Evolutionary conservation across 2,797 vertebrate species (phyloP), one percentile per base, ranked within the genome.

Genomic region (Pseudochirops cupreus): DNA sequence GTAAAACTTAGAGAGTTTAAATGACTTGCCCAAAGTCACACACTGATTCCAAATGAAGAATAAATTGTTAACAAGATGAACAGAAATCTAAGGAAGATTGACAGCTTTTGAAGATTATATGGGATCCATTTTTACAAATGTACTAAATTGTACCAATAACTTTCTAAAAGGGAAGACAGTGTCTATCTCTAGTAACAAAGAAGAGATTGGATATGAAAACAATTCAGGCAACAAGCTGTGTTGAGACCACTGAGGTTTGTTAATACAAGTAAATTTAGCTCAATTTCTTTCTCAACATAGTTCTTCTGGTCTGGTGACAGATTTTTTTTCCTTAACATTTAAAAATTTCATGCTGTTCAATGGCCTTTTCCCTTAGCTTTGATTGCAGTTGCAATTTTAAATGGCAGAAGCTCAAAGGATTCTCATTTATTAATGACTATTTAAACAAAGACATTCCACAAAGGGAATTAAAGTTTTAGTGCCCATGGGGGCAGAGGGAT

Each of bases 321-420:
- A 33, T 95, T 95, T 50, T 46, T 31, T 26, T 16, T 7, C 39
- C 39, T 94, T 94, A 90, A 58, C 56, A 93, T 57, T 93, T 74
- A 94, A 94, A 96, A 92, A 12, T 97, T 96, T 95, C 59, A 94
- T 97, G 28, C 96, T 96, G 58, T 50, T 96, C 97, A 92, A 96
- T 93, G 93, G 92, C 87, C n/a, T 89, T 96, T 95, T 95, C 94
- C 90, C 95, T 97, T 97, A 62, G 91, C 95, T 96, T 97, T 97
- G 58, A 91, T 90, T 94, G 95, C 39, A 93, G 28, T 95, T 96
- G 57, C 26, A 91, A 16, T 96, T 95, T 97, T 91, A 94, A 96
- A 94, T 96, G 92, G 59, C 18, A 92, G 39, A n/a, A 55, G 94
- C 82, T 93, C 91, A 91, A 56, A 93, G 91, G 57, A 92, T 95